Base-by-base conservation (phyloP, 2,888 invertebrate genomes). In the Hylaea fasciaria region DNA sequence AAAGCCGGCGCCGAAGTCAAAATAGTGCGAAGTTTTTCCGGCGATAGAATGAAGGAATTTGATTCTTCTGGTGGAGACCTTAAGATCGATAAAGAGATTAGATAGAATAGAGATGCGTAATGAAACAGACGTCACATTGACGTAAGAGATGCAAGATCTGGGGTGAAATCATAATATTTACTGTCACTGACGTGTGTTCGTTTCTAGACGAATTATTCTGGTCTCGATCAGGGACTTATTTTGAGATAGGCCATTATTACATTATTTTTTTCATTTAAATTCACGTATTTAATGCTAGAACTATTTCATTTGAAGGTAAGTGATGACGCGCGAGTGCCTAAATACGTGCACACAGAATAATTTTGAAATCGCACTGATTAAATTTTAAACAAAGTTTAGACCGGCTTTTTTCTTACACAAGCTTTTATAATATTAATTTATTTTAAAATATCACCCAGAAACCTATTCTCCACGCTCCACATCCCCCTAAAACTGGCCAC, bases 121-220 rank as follows among this genome's bases (percentile, higher is more conserved):
- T 89, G 86, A 90, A 88, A 86, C 87, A 80, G 84, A 90, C 91
- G 91, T 91, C 91, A 90, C 83, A 89, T 87, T 91, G 90, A 91
- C 91, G 91, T 84, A 88, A 86, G 82, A 81, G 86, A 85, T 88
- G 87, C 88, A 88, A 85, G 83, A 87, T 89, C 86, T 87, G 75
- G 80, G 83, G 79, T 86, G 85, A 85, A 89, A 89, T 90, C 86
- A 86, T 87, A 87, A 89, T 88, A 89, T 89, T 87, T 86, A 84
- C 85, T 85, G 88, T 88, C 87, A 89, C 81, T 77, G 71, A 62
- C 61, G 77, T 78, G 86, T 73, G 81, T 85, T 83, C 81, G 79
- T 85, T 86, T 82, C 78, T 76, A 80, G 82, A 85, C 81, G 82
- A 81, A 87, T 88, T 87, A 87, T 85, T 85, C 83, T 80, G 73